Evolutionary conservation across 1,140 invertebrate genomes (phyloP).

Genomic region (Drosophila leontia): DNA sequence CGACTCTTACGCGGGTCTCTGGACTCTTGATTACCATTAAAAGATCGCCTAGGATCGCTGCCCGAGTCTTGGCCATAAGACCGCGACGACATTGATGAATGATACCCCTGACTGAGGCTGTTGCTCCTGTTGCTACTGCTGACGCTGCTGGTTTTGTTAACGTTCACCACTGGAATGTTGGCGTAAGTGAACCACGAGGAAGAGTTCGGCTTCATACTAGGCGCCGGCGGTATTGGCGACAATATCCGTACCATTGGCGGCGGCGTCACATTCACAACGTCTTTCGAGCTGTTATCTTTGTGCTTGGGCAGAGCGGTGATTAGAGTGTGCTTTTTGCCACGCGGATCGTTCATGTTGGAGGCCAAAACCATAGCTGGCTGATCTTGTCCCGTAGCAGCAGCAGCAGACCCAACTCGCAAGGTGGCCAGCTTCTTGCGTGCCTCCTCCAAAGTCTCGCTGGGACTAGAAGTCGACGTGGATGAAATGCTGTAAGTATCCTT

Average conservation of each 20-base stretch:
- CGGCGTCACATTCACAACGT: neutral
- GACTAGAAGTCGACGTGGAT: neutral
- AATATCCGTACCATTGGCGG: neutral
- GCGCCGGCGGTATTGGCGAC: constrained; percentile 26
- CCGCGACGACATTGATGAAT: neutral
- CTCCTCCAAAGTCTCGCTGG: constrained; percentile 26
- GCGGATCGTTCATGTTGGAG: constrained; percentile 53
- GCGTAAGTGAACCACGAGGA: neutral
- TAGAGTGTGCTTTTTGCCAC: constrained; percentile 33
- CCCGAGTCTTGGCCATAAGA: neutral
- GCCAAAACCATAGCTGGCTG: constrained; percentile 7
- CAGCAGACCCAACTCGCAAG: neutral
- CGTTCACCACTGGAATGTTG: neutral
- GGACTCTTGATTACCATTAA: constrained; percentile 1
- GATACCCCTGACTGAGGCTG: neutral
- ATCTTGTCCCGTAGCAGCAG: no score
- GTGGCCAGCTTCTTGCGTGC: constrained; percentile 66
- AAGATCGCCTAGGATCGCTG: neutral
- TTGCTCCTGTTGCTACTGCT: neutral
- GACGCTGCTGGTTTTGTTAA: neutral
- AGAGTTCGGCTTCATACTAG: constrained; percentile 9
- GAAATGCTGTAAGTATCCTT: neutral
- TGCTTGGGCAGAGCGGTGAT: neutral
- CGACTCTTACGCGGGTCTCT: neutral
- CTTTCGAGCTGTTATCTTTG: neutral